Evolutionary conservation across 2,113 vertebrate species (phyloP).

Genomic region (Brachyistius frenatus): DNA sequence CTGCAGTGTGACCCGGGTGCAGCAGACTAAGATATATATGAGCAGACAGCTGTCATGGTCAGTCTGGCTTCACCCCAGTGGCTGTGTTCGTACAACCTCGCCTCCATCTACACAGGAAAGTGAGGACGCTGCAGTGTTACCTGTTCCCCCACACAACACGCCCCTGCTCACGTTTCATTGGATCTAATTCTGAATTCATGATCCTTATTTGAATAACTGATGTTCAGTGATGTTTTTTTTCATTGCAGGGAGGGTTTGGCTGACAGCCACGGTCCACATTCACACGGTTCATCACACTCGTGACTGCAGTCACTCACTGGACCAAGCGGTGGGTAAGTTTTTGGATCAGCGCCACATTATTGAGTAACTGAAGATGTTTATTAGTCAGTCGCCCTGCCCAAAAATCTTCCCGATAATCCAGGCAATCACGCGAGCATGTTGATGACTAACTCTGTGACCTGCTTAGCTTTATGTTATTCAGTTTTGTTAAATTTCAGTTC

Average conservation of each 20-base stretch:
- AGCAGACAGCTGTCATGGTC: slow-evolving; percentile 69
- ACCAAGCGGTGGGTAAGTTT: not conserved
- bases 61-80: slow-evolving; percentile 36
- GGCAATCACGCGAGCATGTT: no score
- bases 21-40: slow-evolving; percentile 31
- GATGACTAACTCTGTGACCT: no score
- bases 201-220: not conserved
- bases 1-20: slow-evolving; percentile 31
- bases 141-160: slow-evolving; percentile 15
- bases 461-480: no score
- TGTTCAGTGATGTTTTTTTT: not conserved
- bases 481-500: no score
- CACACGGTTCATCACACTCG: not conserved
- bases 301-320: not conserved
- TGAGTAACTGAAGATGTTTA: not conserved
- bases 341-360: not conserved
- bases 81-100: slow-evolving; percentile 28
- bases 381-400: not conserved
- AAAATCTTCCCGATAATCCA: no score
- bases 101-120: slow-evolving; percentile 29
- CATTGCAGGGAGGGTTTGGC: not conserved
- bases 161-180: no score
- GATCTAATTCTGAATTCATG: not conserved
- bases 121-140: slow-evolving; percentile 21
- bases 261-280: not conserved